Base-by-base conservation (phyloP, 2,888 invertebrate species). In the Tenthredo notha region DNA sequence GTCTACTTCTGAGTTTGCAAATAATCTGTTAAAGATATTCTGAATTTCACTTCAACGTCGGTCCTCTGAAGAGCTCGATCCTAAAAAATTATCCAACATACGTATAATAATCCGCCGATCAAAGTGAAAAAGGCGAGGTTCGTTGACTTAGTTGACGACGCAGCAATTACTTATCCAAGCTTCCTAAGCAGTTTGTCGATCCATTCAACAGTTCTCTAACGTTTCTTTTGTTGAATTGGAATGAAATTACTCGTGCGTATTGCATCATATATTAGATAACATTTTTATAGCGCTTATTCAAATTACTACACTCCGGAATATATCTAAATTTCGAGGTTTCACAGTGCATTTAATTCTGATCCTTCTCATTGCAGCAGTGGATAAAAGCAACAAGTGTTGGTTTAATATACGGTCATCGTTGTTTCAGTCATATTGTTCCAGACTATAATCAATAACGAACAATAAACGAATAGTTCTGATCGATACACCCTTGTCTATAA, bases 81-180 rank as follows among this genome's bases (percentile, higher is more conserved):
- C 12, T 6, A 43, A 9, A 43, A 43, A 43, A 3, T 25, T 6
- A n/a, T 21, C 12, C 2, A 25, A 21, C 21, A 12, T 7, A 4
- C 1, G n/a, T 74, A 18, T 21, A 7, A 77, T 50, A 77, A 21
- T n/a, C 6, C 21, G 21, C n/a, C n/a, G 43, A 74, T 74, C 33
- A 74, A 74, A 74, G 72, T n/a, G 72, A 21, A 10, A 7, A 43
- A 21, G 72, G 25, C 0, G 72, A 21, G 21, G n/a, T 74, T 15
- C 25, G 21, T 74, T 74, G 21, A 74, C 43, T n/a, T 43, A 25
- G 43, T 74, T 21, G n/a, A 43, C 43, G 43, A 4, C 12, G 4
- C 40, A 43, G 40, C 21, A 74, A 74, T 74, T 43, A 74, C 72
- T 43, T 29, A 43, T 43, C 72, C 18, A n/a, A 74, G 72, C 43